These are phyloP conservation scores for Forbesichthys papilliferus DNA, from an alignment of 2,113 vertebrate genomes.

Conservation along the genomic window DNA sequence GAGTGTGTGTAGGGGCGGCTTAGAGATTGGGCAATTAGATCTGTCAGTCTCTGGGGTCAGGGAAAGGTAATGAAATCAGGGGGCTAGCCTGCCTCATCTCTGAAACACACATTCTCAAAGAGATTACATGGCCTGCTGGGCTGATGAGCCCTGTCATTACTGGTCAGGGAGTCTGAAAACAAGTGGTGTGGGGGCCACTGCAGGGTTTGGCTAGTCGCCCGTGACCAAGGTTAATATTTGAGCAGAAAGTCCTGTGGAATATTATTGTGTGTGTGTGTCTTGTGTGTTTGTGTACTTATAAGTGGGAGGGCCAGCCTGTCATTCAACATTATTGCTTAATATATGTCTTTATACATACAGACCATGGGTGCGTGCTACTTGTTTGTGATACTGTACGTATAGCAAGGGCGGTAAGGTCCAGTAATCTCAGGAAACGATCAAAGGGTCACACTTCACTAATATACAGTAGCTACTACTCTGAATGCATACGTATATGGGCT, in stretches of 20 bases:
- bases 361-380: not conserved
- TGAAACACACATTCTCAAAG: constrained; percentile 75
- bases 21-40: constrained; percentile 80
- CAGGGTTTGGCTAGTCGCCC: constrained; percentile 64
- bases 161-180: constrained; percentile 69
- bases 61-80: constrained; percentile 79
- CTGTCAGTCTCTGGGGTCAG: constrained; percentile 80
- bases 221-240: constrained; percentile 70
- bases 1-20: constrained; percentile 53
- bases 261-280: constrained; percentile 52
- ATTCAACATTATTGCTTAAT: constrained; percentile 15
- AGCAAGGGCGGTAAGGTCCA: not conserved
- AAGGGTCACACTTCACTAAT: not conserved
- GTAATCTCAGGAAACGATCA: not conserved
- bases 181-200: constrained; percentile 62
- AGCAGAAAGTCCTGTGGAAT: constrained; percentile 59
- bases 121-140: constrained; percentile 78
- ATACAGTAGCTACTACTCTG: not conserved
- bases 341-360: constrained; percentile 16
- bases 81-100: constrained; percentile 70
- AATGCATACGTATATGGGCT: not conserved
- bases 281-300: constrained; percentile 36
- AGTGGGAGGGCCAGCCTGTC: constrained; percentile 3
- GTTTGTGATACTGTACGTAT: constrained; percentile 4
- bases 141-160: constrained; percentile 72